Evolutionary conservation across 2,113 vertebrate species (phyloP).

Genomic region (Poicephalus meyeri): DNA sequence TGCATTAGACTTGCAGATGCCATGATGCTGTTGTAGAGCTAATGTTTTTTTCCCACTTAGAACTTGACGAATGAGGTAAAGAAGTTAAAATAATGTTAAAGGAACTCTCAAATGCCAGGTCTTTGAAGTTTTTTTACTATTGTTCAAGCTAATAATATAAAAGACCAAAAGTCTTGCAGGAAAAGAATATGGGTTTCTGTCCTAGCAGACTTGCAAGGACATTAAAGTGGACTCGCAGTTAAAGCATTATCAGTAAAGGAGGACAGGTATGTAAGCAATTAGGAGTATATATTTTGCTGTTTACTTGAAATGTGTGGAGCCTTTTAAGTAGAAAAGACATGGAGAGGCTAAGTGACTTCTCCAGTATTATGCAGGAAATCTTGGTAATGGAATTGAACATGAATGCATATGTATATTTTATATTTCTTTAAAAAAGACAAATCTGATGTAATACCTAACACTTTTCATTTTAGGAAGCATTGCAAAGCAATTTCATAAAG

Average conservation of each 20-base stretch:
- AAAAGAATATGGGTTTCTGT: not conserved
- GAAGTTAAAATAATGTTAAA: not conserved
- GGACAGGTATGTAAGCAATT: not conserved
- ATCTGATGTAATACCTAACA: not conserved
- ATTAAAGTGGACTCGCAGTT: not conserved
- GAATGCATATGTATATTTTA: not conserved
- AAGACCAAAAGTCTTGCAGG: not conserved
- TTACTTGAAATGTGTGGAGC: not conserved
- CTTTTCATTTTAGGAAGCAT: conserved; percentile 60
- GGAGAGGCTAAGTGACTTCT: not conserved
- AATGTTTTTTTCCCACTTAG: not conserved
- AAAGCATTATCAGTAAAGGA: not conserved
- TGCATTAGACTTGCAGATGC: not conserved
- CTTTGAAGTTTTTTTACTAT: not conserved
- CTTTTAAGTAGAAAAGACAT: not conserved
- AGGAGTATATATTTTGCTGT: not conserved
- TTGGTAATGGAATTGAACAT: not conserved
- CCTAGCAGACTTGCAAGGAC: not conserved
- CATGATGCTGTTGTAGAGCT: not conserved
- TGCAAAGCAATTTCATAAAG: conserved; percentile 69
- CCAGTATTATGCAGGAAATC: not conserved
- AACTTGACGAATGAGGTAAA: not conserved
- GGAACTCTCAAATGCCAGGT: not conserved
- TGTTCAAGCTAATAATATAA: not conserved
- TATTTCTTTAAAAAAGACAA: not conserved